A percentile compares a stretch with the other conserved stretches of the same genome.
These are phyloP conservation scores for Apistogramma diplotaenia DNA, from an alignment of 2,113 vertebrate genomes.

Conservation along the genomic window DNA sequence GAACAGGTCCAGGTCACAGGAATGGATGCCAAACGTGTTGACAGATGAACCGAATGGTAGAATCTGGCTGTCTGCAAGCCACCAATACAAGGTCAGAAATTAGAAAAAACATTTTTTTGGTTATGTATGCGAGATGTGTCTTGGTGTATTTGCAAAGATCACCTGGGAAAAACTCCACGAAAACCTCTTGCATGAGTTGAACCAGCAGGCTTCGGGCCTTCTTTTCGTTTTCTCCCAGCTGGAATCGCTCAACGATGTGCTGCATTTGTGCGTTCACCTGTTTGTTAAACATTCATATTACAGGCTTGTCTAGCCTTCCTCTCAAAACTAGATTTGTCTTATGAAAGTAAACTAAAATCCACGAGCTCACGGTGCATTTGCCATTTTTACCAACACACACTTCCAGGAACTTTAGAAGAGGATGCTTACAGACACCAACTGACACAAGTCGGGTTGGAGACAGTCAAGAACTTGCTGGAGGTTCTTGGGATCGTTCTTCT, in stretches of 20 bases:
- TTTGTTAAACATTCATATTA: neutral
- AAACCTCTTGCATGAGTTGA: conserved; percentile 87
- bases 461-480: conserved; percentile 69
- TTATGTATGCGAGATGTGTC: neutral
- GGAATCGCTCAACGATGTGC: conserved; percentile 77
- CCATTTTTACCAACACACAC: neutral
- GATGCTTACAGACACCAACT: conserved; percentile 75
- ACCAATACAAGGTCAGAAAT: neutral
- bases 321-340: neutral
- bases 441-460: conserved; percentile 75
- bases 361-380: neutral
- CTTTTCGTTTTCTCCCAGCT: conserved; percentile 82
- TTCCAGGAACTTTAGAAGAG: neutral
- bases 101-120: neutral
- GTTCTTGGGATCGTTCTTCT: conserved; percentile 56
- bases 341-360: neutral
- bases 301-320: neutral
- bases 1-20: conserved; percentile 90
- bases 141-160: neutral
- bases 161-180: conserved; percentile 91
- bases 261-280: conserved; percentile 86
- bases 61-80: conserved; percentile 80
- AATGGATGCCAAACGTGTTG: conserved; percentile 86
- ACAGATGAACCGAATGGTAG: conserved; percentile 88
- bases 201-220: conserved; percentile 81